Evolutionary conservation across 2,888 invertebrate species (phyloP), one percentile per base, ranked within the genome.

Genomic region (Conchocele bisecta): DNA sequence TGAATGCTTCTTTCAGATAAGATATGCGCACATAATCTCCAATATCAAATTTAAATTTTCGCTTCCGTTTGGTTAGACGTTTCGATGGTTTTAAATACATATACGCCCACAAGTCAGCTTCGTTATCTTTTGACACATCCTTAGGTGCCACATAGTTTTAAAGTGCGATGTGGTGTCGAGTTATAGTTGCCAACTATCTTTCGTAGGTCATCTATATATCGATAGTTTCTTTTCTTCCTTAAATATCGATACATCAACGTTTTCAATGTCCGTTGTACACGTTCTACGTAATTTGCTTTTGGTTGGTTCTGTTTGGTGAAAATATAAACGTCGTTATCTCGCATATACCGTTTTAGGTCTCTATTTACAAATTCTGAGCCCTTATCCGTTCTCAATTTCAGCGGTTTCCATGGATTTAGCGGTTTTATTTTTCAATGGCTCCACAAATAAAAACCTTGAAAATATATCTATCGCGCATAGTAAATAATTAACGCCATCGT

Each of bases 121-220:
- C 65, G 26, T 74, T 74, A 2, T 48, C 13, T 58, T 57, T 60
- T 24, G 51, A 65, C 1, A 65, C 71, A 50, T 72, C 61, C 50
- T 63, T 60, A 9, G 77, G 77, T 9, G 77, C 54, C 26, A 61
- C 50, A 28, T 63, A 22, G 33, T n/a, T 66, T 57, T 28, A 75
- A 59, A 39, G 64, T 67, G 37, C 66, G 33, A 29, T 75, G 75
- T 4, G 75, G 72, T 31, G 60, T 69, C n/a, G 46, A 35, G 29
- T 78, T 68, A 51, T 69, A 75, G 41, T 58, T 76, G 20, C 57
- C 39, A 1, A 71, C 70, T 7, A 64, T 50, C 39, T 59, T 51
- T 42, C 66, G 58, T 59, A 70, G 37, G 31, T 65, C 41, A 58
- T 73, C 67, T 15, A 64, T 50, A 59, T 74, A 77, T 24, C 51